A percentile compares a stretch with the other conserved stretches of the same genome.
Conservation (phyloP, 2,888 invertebrate species). For the Opisthograptis luteolata region DNA sequence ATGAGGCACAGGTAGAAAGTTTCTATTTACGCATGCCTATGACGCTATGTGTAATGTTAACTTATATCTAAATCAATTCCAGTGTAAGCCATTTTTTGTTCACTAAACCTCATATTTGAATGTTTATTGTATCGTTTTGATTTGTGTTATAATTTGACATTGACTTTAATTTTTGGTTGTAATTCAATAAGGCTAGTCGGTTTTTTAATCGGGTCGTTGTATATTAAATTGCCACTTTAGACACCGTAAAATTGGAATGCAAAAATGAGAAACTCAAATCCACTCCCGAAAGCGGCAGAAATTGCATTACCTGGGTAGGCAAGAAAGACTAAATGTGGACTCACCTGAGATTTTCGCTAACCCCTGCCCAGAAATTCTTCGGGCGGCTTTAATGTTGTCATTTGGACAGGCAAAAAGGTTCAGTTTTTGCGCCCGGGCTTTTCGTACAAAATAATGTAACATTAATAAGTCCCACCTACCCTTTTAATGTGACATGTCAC, state of each 20-base stretch:
- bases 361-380: conserved; percentile 46
- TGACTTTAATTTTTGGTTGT: no score
- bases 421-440: conserved; percentile 64
- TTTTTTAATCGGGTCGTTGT: no score
- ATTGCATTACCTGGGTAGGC: conserved; percentile 39
- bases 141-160: no score
- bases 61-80: no score
- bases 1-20: no score
- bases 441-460: conserved; percentile 68
- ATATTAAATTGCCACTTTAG: no score
- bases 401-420: conserved; percentile 65
- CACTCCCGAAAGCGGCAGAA: conserved; percentile 11
- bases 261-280: conserved; percentile 12
- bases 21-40: no score
- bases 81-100: no score
- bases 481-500: conserved; percentile 59
- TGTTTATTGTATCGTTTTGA: no score
- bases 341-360: conserved; percentile 49
- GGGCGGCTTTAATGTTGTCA: conserved; percentile 66
- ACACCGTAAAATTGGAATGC: conserved; percentile 6
- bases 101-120: no score
- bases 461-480: conserved; percentile 69
- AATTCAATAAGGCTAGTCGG: no score
- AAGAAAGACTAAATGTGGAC: conserved; percentile 36
- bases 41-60: no score